These are phyloP conservation scores for Elysia chlorotica DNA, from an alignment of 1,140 invertebrate species.

Conservation along the genomic window DNA sequence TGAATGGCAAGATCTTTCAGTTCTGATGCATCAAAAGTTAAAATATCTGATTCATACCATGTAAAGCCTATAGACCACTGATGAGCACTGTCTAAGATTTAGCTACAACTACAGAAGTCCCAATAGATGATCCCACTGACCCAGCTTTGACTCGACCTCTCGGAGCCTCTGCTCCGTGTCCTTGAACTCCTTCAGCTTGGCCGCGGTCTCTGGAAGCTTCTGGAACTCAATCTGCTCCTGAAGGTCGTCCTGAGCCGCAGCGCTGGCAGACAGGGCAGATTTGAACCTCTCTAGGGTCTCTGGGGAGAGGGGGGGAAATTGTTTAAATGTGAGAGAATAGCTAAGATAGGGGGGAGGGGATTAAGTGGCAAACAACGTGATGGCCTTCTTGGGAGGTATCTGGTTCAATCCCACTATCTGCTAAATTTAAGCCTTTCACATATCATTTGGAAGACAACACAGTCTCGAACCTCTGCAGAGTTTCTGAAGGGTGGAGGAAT, in stretches of 20 bases:
- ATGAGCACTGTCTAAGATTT: not conserved
- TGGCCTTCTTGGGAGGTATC: not conserved
- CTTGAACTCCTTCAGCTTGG: constrained; percentile 56
- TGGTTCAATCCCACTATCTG: not conserved
- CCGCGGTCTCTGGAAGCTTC: constrained; percentile 54
- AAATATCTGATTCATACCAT: not conserved
- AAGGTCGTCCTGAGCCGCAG: constrained; percentile 48
- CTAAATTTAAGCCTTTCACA: no score
- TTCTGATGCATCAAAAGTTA: not conserved
- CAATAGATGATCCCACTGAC: constrained; percentile 21
- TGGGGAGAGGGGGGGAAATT: constrained; percentile 21
- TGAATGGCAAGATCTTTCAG: not conserved
- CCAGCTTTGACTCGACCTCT: constrained; percentile 50
- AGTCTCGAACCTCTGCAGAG: not conserved
- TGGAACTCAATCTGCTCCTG: constrained; percentile 49
- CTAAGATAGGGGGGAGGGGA: not conserved
- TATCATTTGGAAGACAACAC: not conserved
- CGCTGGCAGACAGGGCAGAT: constrained; percentile 37
- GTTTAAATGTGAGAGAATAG: not conserved
- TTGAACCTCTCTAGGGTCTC: constrained; percentile 50
- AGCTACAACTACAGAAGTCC: not conserved
- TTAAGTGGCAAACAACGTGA: not conserved
- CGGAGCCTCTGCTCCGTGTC: constrained; percentile 52
- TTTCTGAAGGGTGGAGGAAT: no score
- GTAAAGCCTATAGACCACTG: not conserved